phyloP scores from a whole-genome alignment of 2,797 vertebrate genomes.

The Bothrops alternatus region DNA sequence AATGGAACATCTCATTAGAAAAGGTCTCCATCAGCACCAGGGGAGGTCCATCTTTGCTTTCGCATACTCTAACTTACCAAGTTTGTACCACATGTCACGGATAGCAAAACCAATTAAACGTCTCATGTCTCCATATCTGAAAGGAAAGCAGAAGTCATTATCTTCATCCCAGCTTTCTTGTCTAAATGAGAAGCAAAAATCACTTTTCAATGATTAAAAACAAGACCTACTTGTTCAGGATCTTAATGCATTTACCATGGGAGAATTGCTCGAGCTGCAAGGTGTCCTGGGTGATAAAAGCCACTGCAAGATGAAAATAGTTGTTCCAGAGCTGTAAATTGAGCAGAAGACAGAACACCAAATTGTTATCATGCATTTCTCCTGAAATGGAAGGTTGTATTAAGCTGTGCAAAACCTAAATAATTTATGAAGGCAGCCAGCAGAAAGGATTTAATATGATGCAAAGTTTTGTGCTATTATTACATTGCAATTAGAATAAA shows the following conservation, averaged over 20 bases:
- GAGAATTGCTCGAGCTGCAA: slow-evolving; percentile 97
- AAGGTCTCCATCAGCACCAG: slow-evolving; percentile 19
- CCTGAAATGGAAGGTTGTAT: slow-evolving; percentile 48
- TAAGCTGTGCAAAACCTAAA: slow-evolving; percentile 56
- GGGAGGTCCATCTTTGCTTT: background rate
- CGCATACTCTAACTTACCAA: slow-evolving; percentile 76
- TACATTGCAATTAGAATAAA: slow-evolving; percentile 58
- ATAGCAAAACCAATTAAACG: slow-evolving; percentile 91
- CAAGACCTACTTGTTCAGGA: slow-evolving; percentile 87
- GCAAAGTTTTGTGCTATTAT: slow-evolving; percentile 52
- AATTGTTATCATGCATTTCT: slow-evolving; percentile 50
- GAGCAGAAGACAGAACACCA: slow-evolving; percentile 41
- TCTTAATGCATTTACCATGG: slow-evolving; percentile 91
- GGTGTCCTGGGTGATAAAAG: slow-evolving; percentile 97
- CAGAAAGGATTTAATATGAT: slow-evolving; percentile 53
- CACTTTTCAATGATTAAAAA: background rate
- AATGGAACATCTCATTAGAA: background rate
- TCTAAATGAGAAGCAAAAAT: background rate
- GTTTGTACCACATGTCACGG: slow-evolving; percentile 98
- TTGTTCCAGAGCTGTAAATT: slow-evolving; percentile 95
- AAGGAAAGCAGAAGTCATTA: slow-evolving; percentile 12
- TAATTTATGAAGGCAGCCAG: slow-evolving; percentile 68
- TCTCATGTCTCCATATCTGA: slow-evolving; percentile 95
- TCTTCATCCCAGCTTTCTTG: background rate
- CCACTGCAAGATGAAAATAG: slow-evolving; percentile 98